Evolutionary conservation across 1,140 invertebrate genomes (phyloP), one percentile per base, ranked within the genome.

Genomic region (Drosophila arawakana): DNA sequence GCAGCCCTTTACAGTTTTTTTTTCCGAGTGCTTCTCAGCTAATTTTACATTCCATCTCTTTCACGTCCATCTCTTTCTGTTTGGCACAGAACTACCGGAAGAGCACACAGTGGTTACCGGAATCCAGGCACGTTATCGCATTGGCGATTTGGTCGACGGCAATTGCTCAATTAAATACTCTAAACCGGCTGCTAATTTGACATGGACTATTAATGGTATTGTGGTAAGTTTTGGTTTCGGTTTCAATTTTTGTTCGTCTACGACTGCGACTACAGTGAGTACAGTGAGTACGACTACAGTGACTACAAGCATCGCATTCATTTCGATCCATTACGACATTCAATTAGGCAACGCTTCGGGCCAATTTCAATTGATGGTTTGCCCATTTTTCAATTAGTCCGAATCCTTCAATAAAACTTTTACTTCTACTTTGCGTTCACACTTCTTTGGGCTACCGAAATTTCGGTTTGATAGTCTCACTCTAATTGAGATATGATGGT

Each of bases 201-300:
- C 96, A 47, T 98, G 97, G 95, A 96, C 95, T 92, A 95, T 97
- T 92, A 98, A 98, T 93, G 95, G 95, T 84, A 94, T 95, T 92
- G 94, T 94, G 94, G 96, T 96, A 93, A 93, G 91, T 92, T 88
- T 88, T 80, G 89, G 80, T 84, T 89, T 89, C 77, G 74, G 62
- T 84, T 78, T 58, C 35, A 4, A 30, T 30, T 30, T 30, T 30
- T 11, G 15, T 2, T 0, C 13, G 10, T 35, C 58, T n/a, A 46
- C 43, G 43, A 47, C 44, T 35, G 10, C 3, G 55, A n/a, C 63
- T 21, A 35, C 34, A 30, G 18, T 18, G 10, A 34, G 8, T 10
- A 15, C 3, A 30, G 25, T 30, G 25, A 30, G 2, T 30, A 30
- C 4, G 15, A 34, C 10, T 10, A 15, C 3, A 30, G 25, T 30